Evolutionary conservation across 2,888 invertebrate species (phyloP).

Genomic region (Bugulina stolonifera): DNA sequence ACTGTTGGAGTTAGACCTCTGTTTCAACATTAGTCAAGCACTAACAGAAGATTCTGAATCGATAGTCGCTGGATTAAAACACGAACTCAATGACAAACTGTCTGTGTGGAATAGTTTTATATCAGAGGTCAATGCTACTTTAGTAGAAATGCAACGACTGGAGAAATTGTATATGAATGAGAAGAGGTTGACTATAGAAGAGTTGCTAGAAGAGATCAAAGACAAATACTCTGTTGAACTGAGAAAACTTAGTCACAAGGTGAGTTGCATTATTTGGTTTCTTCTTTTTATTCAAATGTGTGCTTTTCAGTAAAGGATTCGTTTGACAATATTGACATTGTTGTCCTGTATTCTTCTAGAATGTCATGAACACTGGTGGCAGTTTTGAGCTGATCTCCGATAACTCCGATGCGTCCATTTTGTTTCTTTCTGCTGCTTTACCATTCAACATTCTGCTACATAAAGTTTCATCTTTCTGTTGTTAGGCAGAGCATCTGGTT

Average conservation of each 20-base stretch:
- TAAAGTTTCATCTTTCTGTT: too few relatives aligned
- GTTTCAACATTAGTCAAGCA: neutral
- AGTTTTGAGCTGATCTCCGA: too few relatives aligned
- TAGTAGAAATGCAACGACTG: neutral
- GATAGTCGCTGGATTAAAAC: neutral
- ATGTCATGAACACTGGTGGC: too few relatives aligned
- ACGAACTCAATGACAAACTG: neutral
- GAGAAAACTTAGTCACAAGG: neutral
- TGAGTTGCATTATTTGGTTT: too few relatives aligned
- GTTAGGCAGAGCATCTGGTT: neutral
- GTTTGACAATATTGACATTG: too few relatives aligned
- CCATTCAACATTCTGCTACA: too few relatives aligned
- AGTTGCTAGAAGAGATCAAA: constrained; percentile 16
- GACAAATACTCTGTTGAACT: neutral
- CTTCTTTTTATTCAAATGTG: too few relatives aligned
- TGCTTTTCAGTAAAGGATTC: too few relatives aligned
- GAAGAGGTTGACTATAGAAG: neutral
- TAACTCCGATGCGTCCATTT: too few relatives aligned
- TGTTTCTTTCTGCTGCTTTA: too few relatives aligned
- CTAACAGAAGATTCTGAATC: neutral
- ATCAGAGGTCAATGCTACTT: neutral
- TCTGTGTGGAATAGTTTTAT: neutral
- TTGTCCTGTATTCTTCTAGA: too few relatives aligned
- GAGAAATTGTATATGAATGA: constrained; percentile 20
- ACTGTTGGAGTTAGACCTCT: neutral